A percentile compares a stretch with the other conserved stretches of the same genome.
These are phyloP conservation scores for Pheosia tremula DNA, from an alignment of 2,888 invertebrate genomes.

Conservation along the genomic window DNA sequence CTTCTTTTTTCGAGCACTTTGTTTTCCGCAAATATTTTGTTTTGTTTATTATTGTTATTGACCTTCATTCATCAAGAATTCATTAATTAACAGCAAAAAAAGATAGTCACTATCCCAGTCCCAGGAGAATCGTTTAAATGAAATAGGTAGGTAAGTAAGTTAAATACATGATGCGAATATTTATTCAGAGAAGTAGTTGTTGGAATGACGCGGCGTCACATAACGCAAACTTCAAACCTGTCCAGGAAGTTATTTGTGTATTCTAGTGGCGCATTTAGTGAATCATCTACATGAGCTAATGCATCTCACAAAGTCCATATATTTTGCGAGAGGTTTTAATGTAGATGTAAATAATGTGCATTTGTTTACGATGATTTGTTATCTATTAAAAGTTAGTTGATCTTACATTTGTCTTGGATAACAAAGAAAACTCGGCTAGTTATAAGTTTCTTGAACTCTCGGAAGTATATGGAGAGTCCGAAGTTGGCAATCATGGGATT, in stretches of 20 bases:
- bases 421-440: neutral
- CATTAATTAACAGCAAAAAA: no score
- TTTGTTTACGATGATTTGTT: no score
- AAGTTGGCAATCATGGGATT: neutral
- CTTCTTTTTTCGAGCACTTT: no score
- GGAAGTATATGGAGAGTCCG: neutral
- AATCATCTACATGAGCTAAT: slow-evolving; percentile 38
- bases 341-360: slow-evolving; percentile 5
- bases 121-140: neutral
- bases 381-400: no score
- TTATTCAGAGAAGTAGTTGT: neutral
- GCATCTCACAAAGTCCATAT: slow-evolving; percentile 28
- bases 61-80: neutral
- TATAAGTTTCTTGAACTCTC: neutral
- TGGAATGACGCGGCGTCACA: neutral
- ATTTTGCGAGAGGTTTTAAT: slow-evolving; percentile 16
- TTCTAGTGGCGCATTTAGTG: slow-evolving; percentile 27
- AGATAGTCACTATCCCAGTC: no score
- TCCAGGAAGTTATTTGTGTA: slow-evolving; percentile 26
- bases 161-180: neutral
- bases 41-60: neutral
- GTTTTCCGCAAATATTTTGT: no score
- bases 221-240: slow-evolving; percentile 1
- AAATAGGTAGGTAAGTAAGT: neutral
- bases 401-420: no score